A percentile compares a stretch with the other conserved stretches of the same genome.
Conservation (phyloP, 2,113 vertebrate genomes). For the Piaya cayana region DNA sequence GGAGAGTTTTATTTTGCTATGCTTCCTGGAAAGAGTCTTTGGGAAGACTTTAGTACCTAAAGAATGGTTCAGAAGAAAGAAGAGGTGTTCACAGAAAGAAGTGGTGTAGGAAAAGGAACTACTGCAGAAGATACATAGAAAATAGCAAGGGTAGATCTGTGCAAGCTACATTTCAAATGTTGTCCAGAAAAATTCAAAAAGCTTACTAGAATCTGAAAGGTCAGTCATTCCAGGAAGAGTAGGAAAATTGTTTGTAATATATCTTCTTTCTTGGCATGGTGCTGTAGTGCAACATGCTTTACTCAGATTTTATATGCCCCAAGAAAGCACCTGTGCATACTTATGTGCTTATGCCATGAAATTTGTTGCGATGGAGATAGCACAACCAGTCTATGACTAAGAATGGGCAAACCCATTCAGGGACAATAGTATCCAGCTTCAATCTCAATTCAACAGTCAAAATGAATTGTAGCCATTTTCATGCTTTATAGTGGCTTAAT, state of each 20-base stretch:
- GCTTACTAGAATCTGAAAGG: background rate
- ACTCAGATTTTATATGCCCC: background rate
- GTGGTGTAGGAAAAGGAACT: background rate
- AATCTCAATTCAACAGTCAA: background rate
- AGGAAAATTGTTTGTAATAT: background rate
- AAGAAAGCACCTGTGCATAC: background rate
- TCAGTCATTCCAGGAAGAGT: background rate
- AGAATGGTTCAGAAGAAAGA: background rate
- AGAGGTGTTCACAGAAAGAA: background rate
- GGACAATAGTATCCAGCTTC: background rate
- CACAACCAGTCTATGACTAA: background rate
- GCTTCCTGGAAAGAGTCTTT: background rate
- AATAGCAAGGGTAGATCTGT: background rate
- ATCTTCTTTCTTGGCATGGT: background rate
- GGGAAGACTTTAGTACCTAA: background rate
- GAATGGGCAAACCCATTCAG: background rate
- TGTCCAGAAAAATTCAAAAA: background rate
- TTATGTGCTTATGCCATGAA: background rate
- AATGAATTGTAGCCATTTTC: background rate
- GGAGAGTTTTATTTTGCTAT: background rate
- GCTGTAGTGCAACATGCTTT: background rate
- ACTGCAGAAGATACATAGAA: background rate
- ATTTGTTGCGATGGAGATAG: slow-evolving; percentile 8
- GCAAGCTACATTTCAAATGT: background rate
- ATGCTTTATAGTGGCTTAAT: background rate